Percentiles rank a stretch among this genome's conserved stretches.
Conservation (phyloP, 2,797 vertebrate species). For the Pangasius sanitwongsei region DNA sequence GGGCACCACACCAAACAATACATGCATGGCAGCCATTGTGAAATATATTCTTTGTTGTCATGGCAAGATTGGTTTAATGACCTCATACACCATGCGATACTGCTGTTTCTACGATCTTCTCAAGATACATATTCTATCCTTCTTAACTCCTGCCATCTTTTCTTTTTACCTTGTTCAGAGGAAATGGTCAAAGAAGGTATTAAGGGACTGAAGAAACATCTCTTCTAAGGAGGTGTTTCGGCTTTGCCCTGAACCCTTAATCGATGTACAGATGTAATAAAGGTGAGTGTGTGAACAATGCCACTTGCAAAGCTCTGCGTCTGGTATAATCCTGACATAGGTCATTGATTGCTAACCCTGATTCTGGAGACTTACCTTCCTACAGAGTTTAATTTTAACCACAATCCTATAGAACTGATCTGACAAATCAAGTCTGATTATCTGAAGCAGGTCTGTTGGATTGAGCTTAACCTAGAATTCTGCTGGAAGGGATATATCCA, state of each 20-base stretch:
- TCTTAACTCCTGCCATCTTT: background rate
- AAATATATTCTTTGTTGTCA: background rate
- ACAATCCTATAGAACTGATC: background rate
- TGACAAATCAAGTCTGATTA: background rate
- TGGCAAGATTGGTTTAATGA: background rate
- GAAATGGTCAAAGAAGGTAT: background rate
- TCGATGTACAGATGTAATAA: background rate
- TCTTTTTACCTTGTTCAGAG: background rate
- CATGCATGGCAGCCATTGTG: background rate
- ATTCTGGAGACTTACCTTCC: background rate
- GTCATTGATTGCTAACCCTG: background rate
- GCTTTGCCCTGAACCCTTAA: background rate
- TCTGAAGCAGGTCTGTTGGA: background rate
- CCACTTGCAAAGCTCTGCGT: background rate
- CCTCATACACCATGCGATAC: background rate
- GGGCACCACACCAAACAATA: background rate
- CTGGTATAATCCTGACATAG: background rate
- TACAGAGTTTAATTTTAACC: background rate
- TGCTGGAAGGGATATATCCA: background rate
- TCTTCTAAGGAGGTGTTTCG: background rate
- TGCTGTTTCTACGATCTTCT: background rate
- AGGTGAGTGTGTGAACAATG: background rate
- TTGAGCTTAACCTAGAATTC: background rate
- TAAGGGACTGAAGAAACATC: background rate
- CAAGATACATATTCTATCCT: background rate